Base-by-base conservation (phyloP, 1,140 invertebrate genomes). In the Drosophila pseudoananassae region DNA sequence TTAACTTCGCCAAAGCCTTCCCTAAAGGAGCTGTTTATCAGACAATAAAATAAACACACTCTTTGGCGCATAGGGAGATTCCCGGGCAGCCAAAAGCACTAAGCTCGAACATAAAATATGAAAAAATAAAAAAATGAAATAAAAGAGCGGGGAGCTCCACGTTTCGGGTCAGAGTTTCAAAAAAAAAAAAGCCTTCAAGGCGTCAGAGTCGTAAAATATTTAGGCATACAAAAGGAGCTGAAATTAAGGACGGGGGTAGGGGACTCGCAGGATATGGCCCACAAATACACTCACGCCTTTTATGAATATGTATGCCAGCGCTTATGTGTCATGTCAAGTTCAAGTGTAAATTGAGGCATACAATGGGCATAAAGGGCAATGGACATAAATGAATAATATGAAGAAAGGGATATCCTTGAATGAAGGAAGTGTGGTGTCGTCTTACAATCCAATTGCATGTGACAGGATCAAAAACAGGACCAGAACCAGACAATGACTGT, bases 11-110 rank as follows among this genome's bases (percentile, higher is more conserved):
- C 29, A 3, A 49, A 58, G 27, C 12, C 29, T 31, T 50, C 43
- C 60, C 73, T 65, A 53, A 55, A 83, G 78, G 50, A 76, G 66
- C 84, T 88, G 83, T 79, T 88, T 89, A 88, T 88, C 84, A 83
- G 84, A 59, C 83, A 88, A 83, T 88, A 88, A 88, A 88, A 88
- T 88, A 88, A 88, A 83, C 84, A 88, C 84, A 74, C 83, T 79
- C 79, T 88, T 73, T 55, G 33, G 45, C 40, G 58, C 31, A 49
- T 61, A 61, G 31, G 56, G 59, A 20, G 15, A n/a, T 10, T 45
- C 38, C 33, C 0, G 17, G 8, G 38, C 46, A 36, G 38, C 64
- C 45, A 43, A 56, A 68, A 43, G 40, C 36, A 40, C 38, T 55
- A 50, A 68, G 69, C 53, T 69, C 74, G 68, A 68, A 60, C 74